Evolutionary conservation across 2,797 vertebrate genomes (phyloP).

Genomic region (Schizopygopsis malacanthus): DNA sequence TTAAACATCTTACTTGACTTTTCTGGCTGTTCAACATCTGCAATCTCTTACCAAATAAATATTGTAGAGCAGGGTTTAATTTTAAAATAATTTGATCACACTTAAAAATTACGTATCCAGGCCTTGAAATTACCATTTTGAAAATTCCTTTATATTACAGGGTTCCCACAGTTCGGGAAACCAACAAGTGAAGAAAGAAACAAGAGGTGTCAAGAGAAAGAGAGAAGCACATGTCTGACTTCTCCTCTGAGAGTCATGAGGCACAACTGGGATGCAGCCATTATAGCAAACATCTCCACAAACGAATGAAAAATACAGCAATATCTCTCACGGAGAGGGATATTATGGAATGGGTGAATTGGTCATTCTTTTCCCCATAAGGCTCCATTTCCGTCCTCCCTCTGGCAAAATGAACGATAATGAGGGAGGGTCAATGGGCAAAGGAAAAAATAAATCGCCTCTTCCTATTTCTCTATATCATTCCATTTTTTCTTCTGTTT

Average conservation of each 20-base stretch:
- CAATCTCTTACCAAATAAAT: background rate
- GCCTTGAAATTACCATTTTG: background rate
- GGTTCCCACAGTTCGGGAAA: background rate
- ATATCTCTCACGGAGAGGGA: constrained; percentile 65
- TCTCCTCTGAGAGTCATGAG: background rate
- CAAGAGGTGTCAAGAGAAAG: background rate
- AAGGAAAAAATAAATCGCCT: background rate
- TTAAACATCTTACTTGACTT: background rate
- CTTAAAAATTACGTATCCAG: background rate
- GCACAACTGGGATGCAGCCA: background rate
- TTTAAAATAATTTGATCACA: background rate
- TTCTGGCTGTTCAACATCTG: background rate
- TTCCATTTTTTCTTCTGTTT: constrained; percentile 42
- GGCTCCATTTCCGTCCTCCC: constrained; percentile 70
- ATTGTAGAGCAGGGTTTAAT: background rate
- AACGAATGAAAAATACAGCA: constrained; percentile 69
- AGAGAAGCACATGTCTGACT: constrained; percentile 17
- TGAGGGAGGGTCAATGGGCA: constrained; percentile 64
- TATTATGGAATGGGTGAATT: constrained; percentile 72
- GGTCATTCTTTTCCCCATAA: constrained; percentile 66
- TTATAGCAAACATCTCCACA: constrained; percentile 39
- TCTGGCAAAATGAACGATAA: constrained; percentile 69
- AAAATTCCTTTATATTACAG: background rate
- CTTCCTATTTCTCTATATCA: constrained; percentile 29
- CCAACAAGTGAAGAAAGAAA: constrained; percentile 16